A percentile compares a stretch with the other conserved stretches of the same genome.
Conservation (phyloP, 2,888 invertebrate species). For the Colletes collaris region DNA sequence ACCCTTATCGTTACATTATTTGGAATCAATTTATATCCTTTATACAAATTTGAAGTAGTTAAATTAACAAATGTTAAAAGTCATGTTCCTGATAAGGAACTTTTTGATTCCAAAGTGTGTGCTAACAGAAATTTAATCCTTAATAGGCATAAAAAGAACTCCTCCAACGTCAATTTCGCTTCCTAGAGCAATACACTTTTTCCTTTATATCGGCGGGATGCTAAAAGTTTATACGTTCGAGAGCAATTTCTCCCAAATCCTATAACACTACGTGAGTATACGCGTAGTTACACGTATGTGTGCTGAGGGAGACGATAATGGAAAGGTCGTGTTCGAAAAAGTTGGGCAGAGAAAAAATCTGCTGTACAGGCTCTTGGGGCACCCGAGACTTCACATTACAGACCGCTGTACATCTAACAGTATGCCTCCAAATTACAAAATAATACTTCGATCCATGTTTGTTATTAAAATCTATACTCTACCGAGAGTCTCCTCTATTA, state of each 20-base stretch:
- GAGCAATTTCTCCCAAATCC: constrained; percentile 55
- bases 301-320: constrained; percentile 49
- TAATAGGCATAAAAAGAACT: background rate
- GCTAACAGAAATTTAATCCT: background rate
- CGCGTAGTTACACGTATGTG: constrained; percentile 28
- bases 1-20: background rate
- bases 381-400: constrained; percentile 16
- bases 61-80: background rate
- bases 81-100: too few species aligned
- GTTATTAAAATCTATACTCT: background rate
- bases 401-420: constrained; percentile 27
- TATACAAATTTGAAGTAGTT: background rate
- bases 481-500: too few species aligned
- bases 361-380: constrained; percentile 31
- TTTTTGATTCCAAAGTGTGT: background rate
- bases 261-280: constrained; percentile 37
- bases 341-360: constrained; percentile 36
- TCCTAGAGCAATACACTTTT: constrained; percentile 17
- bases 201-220: constrained; percentile 23
- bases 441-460: background rate
- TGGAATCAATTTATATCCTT: too few species aligned
- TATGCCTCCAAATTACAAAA: constrained; percentile 7
- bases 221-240: constrained; percentile 52
- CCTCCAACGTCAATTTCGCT: constrained; percentile 9
- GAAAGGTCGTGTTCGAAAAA: constrained; percentile 61